A percentile compares a stretch with the other conserved stretches of the same genome.
Conservation (phyloP, 2,797 vertebrate species). For the Etheostoma nigrum region DNA sequence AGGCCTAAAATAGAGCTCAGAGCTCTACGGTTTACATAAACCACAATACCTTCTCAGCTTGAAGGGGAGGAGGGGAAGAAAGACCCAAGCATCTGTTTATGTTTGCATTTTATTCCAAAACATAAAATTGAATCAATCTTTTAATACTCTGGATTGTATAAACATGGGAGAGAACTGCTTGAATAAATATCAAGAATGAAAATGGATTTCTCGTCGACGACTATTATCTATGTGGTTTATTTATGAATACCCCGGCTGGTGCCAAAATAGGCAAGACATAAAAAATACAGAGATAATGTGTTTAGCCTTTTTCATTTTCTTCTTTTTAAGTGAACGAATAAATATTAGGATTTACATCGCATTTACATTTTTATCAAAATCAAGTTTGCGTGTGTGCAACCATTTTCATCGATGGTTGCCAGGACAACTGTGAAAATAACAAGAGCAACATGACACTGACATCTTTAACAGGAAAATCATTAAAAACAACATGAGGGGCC, state of each 20-base stretch:
- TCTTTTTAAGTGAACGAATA: constrained; percentile 85
- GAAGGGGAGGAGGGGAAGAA: constrained; percentile 75
- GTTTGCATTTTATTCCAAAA: constrained; percentile 94
- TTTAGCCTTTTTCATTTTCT: constrained; percentile 82
- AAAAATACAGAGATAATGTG: constrained; percentile 83
- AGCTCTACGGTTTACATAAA: constrained; percentile 77
- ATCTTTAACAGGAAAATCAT: constrained; percentile 84
- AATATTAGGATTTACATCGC: constrained; percentile 85
- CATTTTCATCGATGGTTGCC: constrained; percentile 63
- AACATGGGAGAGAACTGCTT: constrained; percentile 86
- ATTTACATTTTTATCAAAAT: constrained; percentile 86
- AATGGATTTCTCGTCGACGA: constrained; percentile 91
- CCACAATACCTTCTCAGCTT: constrained; percentile 78
- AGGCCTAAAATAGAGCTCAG: constrained; percentile 81
- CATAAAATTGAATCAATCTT: constrained; percentile 96
- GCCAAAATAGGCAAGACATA: constrained; percentile 81
- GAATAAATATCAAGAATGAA: constrained; percentile 92
- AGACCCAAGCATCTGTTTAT: constrained; percentile 90
- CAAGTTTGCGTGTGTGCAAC: constrained; percentile 70
- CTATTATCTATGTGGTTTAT: constrained; percentile 88
- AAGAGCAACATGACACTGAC: constrained; percentile 77
- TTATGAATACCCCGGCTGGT: constrained; percentile 80
- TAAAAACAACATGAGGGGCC: constrained; percentile 80
- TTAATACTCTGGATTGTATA: constrained; percentile 94
- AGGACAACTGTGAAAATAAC: constrained; percentile 72